Conservation (phyloP, 2,888 invertebrate genomes). For the Stramonita haemastoma region DNA sequence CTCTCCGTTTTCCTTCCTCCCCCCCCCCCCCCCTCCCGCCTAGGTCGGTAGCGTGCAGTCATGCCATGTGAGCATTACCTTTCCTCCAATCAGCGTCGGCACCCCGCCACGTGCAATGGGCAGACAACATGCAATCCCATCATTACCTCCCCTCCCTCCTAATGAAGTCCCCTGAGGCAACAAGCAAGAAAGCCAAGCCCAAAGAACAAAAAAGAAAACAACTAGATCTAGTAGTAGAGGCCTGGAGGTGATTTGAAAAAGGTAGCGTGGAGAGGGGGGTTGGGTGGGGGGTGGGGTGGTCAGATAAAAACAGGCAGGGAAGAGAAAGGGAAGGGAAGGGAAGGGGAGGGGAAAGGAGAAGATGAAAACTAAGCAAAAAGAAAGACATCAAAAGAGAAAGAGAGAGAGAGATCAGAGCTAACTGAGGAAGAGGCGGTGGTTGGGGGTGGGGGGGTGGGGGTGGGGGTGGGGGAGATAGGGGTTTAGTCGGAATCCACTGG, state of each 20-base stretch:
- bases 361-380: neutral
- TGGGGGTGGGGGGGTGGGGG: neutral
- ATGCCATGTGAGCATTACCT: constrained; percentile 30
- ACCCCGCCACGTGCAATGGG: constrained; percentile 25
- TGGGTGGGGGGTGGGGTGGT: neutral
- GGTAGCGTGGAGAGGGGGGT: neutral
- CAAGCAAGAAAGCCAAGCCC: neutral
- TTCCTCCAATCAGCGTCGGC: constrained; percentile 33
- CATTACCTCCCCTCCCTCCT: constrained; percentile 34
- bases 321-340: too few species aligned
- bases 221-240: constrained; percentile 11
- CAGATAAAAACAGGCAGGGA: neutral
- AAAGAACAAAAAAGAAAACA: too few species aligned
- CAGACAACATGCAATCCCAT: constrained; percentile 31
- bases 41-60: constrained; percentile 27
- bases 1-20: too few species aligned
- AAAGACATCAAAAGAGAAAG: too few species aligned
- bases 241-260: neutral
- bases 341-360: neutral
- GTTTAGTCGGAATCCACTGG: neutral
- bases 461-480: too few species aligned
- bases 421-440: too few species aligned
- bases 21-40: neutral
- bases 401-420: constrained; percentile 7
- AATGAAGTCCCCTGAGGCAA: constrained; percentile 23